Base-by-base conservation (phyloP, 23 tunicate genomes). In the Aplidium turbinatum region DNA sequence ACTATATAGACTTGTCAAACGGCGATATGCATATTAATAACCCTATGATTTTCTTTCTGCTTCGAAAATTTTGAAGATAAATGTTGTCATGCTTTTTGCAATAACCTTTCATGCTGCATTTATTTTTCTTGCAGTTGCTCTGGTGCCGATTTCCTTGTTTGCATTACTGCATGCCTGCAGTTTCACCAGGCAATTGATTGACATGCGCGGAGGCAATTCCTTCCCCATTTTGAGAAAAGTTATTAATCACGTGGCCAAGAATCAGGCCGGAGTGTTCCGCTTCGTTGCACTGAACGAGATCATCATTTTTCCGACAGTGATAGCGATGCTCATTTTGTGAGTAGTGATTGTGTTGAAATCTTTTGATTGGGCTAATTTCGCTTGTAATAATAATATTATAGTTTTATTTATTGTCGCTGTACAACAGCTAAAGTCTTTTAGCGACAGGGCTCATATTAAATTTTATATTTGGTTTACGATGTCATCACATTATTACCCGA, bases 151-250 rank as follows among this genome's bases (percentile, higher is more conserved):
- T 19, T 38, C 77, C 18, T 68, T 84, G 25, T 91, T 91, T 69
- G 97, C 92, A 0, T 58, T 91, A 24, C 79, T 91, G 20, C 97
- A 91, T 46, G 90, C 90, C 1, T 84, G 86, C 58, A 91, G 91
- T 56, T 91, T 85, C 57, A 73, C 97, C 21, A 56, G 97, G 21
- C 90, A 91, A 45, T 55, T 91, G 75, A 33, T 91, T 24, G 97
- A 91, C 66, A 70, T 84, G 79, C 90, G 75, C 51, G 97, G 97
- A 19, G 16, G 86, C 3, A 74, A 78, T 40, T 91, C 97, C 9
- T 91, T 56, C 31, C 76, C 83, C 5, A 1, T 82, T 16, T 21
- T 79, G 7, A 46, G 97, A 24, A 84, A 78, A 72, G 23, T 91
- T 16, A 91, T 84, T 35, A 84, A 91, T 83, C 83, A 79, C 25